Evolutionary conservation across 2,113 vertebrate species (phyloP).

Genomic region (Calonectris borealis): DNA sequence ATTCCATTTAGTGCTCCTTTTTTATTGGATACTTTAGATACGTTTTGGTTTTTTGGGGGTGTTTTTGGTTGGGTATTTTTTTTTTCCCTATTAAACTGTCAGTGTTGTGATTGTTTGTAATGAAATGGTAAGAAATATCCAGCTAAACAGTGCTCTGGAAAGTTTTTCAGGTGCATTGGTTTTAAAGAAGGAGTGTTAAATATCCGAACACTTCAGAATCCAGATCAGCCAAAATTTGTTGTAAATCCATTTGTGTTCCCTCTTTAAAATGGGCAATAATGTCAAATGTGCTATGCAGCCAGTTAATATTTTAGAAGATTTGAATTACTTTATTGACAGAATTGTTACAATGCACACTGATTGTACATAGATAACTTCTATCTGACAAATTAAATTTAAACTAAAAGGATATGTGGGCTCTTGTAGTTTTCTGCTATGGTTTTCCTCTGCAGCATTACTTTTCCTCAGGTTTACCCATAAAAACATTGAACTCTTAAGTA

Average conservation of each 20-base stretch:
- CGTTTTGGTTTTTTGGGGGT: background rate
- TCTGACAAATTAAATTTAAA: constrained; percentile 97
- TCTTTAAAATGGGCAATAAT: constrained; percentile 91
- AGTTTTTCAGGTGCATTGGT: constrained; percentile 68
- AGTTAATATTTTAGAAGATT: constrained; percentile 89
- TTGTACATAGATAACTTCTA: constrained; percentile 94
- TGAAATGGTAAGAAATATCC: constrained; percentile 64
- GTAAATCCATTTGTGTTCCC: constrained; percentile 78
- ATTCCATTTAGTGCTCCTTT: constrained; percentile 75
- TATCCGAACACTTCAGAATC: constrained; percentile 69
- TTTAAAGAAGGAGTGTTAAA: constrained; percentile 61
- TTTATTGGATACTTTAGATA: constrained; percentile 72
- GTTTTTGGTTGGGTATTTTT: background rate
- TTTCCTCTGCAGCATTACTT: constrained; percentile 28
- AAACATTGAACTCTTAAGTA: background rate
- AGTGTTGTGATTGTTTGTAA: constrained; percentile 72
- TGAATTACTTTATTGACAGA: constrained; percentile 86
- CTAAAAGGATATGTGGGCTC: constrained; percentile 72
- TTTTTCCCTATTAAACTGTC: constrained; percentile 55
- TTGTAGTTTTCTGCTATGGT: constrained; percentile 74
- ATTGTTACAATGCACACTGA: constrained; percentile 92
- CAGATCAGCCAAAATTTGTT: constrained; percentile 76
- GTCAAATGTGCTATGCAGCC: constrained; percentile 97
- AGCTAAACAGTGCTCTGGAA: constrained; percentile 71
- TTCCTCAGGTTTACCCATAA: constrained; percentile 7